These are phyloP conservation scores for Eilema sororculum DNA, from an alignment of 2,888 invertebrate species.

Conservation along the genomic window DNA sequence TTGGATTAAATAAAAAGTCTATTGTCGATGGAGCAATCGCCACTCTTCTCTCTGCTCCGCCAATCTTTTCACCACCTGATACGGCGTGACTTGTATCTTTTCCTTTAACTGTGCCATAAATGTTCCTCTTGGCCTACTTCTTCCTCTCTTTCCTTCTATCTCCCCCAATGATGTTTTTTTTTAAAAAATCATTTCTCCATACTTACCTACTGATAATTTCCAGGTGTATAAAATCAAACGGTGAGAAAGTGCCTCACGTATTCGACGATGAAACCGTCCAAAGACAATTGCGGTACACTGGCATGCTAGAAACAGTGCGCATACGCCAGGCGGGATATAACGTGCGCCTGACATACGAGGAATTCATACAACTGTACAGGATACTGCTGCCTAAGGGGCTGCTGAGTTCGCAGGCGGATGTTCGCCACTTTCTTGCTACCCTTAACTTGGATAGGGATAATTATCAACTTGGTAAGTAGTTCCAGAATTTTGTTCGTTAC, in stretches of 20 bases:
- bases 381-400: conserved; percentile 96
- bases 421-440: conserved; percentile 93
- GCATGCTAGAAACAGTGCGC: conserved; percentile 98
- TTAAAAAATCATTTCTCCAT: too few species aligned
- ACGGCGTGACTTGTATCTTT: too few species aligned
- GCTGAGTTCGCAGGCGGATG: conserved; percentile 94
- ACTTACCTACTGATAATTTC: conserved; percentile 50
- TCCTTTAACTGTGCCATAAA: too few species aligned
- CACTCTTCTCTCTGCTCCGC: too few species aligned
- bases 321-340: conserved; percentile 98
- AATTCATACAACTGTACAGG: conserved; percentile 97
- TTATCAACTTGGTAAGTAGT: conserved; percentile 92
- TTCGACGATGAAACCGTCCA: conserved; percentile 98
- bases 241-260: conserved; percentile 96
- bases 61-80: too few species aligned
- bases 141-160: too few species aligned
- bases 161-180: too few species aligned
- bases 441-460: conserved; percentile 95
- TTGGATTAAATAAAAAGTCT: too few species aligned
- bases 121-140: too few species aligned
- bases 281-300: conserved; percentile 95
- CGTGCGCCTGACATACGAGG: conserved; percentile 96
- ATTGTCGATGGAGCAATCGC: too few species aligned
- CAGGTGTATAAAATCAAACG: conserved; percentile 98
- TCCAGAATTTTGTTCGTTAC: too few species aligned